Base-by-base conservation (phyloP, 2,113 vertebrate species). In the Meriones unguiculatus region DNA sequence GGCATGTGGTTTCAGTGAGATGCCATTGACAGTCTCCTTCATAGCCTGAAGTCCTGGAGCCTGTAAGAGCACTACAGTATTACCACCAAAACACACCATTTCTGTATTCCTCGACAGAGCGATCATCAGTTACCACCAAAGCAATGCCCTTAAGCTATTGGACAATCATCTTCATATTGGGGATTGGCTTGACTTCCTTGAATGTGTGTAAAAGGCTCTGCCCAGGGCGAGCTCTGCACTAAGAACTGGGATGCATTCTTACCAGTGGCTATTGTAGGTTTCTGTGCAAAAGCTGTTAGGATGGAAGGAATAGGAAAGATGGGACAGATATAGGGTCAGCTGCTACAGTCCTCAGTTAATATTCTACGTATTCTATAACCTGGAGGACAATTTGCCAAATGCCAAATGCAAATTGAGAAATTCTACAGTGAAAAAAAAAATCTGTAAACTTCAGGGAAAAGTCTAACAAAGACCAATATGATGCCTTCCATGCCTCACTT, bases 151-250 rank as follows among this genome's bases (percentile, higher is more conserved):
- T 75, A 90, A 95, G 77, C n/a, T 78, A 73, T 10, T 59, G n/a
- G n/a, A 87, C 72, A 89, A 87, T 69, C 24, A 32, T 78, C 92
- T 96, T 46, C 67, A 57, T 84, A 25, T 92, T 41, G 65, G 72
- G 94, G 92, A 80, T 24, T 93, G 81, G 12, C 54, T 91, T 96
- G 86, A 50, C 54, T 97, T 94, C 38, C 80, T 93, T 82, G 41
- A 86, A 62, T 54, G 84, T 59, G 89, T 35, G 54, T 50, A 82
- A 87, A 72, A 92, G 52, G 13, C 24, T 32, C 65, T 90, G 38
- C 50, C 25, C 41, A 87, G 30, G 28, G 22, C 92, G 57, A 4
- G 80, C 28, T 17, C 52, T 65, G 20, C 41, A 62, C 78, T 52
- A 35, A 62, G 78, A 24, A 69, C 28, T 50, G 41, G 28, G 7